These are phyloP conservation scores for Andrena bicolor DNA, from an alignment of 2,888 invertebrate genomes.

Conservation along the genomic window DNA sequence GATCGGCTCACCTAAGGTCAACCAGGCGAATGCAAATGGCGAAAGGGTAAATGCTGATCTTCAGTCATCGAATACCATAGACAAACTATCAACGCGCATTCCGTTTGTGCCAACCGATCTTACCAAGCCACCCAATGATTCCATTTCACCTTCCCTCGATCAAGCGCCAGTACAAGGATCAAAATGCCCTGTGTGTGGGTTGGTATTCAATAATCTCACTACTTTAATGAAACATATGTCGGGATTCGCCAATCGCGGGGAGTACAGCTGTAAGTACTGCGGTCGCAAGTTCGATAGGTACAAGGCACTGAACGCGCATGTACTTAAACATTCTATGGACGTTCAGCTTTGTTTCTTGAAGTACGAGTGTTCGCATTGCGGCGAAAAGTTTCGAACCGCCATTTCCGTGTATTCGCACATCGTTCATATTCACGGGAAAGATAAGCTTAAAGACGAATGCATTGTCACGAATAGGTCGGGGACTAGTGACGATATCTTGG, in stretches of 20 bases:
- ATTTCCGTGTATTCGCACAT: conserved; percentile 54
- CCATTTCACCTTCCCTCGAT: too few relatives aligned
- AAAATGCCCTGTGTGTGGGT: conserved; percentile 35
- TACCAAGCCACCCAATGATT: neutral
- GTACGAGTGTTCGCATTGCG: conserved; percentile 52
- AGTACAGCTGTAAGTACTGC: conserved; percentile 58
- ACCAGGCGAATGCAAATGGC: neutral
- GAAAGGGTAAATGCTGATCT: neutral
- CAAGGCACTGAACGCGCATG: conserved; percentile 35
- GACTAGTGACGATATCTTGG: neutral
- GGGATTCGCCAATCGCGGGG: conserved; percentile 57
- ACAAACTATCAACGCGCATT: too few relatives aligned
- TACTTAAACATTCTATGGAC: conserved; percentile 42
- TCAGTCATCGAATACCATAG: neutral
- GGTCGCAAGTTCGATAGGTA: conserved; percentile 50
- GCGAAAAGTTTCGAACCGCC: conserved; percentile 44
- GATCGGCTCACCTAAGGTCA: too few relatives aligned
- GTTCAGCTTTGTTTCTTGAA: neutral
- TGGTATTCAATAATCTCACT: conserved; percentile 20
- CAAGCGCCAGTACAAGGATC: neutral
- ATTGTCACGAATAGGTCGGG: neutral
- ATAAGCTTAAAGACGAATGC: neutral
- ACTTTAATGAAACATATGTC: conserved; percentile 50
- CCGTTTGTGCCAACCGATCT: too few relatives aligned
- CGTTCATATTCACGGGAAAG: conserved; percentile 55